Percentiles rank a stretch among this genome's conserved stretches.
phyloP scores from a whole-genome alignment of 2,113 vertebrate genomes.

The Craseonycteris thonglongyai region DNA sequence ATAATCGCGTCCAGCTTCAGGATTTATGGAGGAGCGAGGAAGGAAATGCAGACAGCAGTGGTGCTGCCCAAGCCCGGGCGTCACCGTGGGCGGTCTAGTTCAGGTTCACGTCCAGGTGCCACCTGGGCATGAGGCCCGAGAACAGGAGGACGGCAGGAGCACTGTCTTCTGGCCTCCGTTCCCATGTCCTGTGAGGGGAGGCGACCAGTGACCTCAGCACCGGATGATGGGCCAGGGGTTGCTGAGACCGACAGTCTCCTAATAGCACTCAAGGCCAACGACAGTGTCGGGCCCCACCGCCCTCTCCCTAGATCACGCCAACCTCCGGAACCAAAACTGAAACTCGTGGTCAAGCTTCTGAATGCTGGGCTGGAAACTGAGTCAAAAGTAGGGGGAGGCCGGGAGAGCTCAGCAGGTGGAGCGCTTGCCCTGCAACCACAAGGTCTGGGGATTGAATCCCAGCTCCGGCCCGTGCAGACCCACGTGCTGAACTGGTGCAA shows the following conservation, averaged over 20 bases:
- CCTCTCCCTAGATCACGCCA: accelerated
- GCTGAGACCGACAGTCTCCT: too few species aligned
- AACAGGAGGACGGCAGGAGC: background rate
- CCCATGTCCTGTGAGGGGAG: background rate
- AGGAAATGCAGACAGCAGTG: accelerated
- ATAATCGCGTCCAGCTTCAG: accelerated
- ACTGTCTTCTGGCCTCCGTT: background rate
- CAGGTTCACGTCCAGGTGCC: background rate
- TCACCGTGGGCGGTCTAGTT: accelerated
- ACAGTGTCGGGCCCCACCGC: background rate
- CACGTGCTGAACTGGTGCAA: too few species aligned
- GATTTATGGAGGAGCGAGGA: accelerated
- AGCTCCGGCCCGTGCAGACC: too few species aligned
- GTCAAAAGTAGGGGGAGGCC: too few species aligned
- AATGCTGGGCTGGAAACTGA: background rate
- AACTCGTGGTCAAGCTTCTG: background rate
- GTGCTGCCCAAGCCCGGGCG: accelerated
- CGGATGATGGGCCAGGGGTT: background rate
- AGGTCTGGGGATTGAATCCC: too few species aligned
- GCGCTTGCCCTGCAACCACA: too few species aligned
- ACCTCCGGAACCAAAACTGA: background rate
- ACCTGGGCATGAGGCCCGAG: accelerated
- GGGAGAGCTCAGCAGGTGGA: too few species aligned
- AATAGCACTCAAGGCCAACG: background rate
- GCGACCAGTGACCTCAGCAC: background rate